Percentiles rank a stretch among this genome's conserved stretches.
These are phyloP conservation scores for Ctenopoma multispine DNA, from an alignment of 2,797 vertebrate genomes.

Conservation along the genomic window DNA sequence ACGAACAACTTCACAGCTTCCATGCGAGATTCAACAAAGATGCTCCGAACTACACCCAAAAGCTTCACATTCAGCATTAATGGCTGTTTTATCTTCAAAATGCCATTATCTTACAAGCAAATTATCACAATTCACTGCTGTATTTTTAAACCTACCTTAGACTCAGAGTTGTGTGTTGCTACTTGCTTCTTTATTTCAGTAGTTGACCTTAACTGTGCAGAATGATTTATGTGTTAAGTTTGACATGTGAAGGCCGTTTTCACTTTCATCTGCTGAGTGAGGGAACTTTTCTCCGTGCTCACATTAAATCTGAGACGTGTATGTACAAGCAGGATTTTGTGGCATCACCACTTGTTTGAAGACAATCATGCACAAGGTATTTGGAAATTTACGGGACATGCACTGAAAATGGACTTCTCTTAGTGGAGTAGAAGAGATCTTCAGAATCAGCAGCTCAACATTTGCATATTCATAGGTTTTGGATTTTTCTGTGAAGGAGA, in stretches of 20 bases:
- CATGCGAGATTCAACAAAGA: conserved; percentile 23
- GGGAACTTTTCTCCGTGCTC: background rate
- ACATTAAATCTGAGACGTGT: background rate
- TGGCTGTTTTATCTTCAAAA: conserved; percentile 3
- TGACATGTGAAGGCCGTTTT: background rate
- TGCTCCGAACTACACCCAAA: conserved; percentile 18
- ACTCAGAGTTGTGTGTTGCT: background rate
- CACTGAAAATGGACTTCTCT: background rate
- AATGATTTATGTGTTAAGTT: background rate
- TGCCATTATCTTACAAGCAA: background rate
- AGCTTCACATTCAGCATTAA: conserved; percentile 9
- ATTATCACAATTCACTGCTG: background rate
- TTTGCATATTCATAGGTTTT: background rate
- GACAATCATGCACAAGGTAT: conserved; percentile 1
- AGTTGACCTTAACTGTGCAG: background rate
- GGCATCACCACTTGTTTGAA: background rate
- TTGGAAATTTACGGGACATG: background rate
- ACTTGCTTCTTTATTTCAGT: background rate
- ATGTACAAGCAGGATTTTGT: background rate
- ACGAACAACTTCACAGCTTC: conserved; percentile 50
- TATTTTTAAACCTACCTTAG: background rate
- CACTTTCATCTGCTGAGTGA: background rate
- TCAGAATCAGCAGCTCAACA: background rate
- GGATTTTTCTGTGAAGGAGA: background rate
- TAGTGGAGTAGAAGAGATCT: background rate